Evolutionary conservation across 2,797 vertebrate genomes (phyloP).

Genomic region (Coendou prehensilis): DNA sequence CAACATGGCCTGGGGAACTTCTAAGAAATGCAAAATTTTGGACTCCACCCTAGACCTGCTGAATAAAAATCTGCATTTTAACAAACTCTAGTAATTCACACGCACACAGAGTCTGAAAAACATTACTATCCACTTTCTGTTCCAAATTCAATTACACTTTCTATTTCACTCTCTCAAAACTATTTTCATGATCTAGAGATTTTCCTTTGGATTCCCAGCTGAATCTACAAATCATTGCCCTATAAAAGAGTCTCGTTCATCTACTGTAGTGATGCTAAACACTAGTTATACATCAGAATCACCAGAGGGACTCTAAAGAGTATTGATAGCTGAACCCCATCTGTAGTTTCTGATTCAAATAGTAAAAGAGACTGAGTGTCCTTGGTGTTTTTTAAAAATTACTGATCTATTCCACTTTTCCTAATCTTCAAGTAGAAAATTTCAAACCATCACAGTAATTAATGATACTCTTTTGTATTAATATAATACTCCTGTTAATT

Average conservation of each 20-base stretch:
- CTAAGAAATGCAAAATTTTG: conserved; percentile 5
- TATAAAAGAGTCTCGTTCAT: neutral
- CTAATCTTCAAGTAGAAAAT: neutral
- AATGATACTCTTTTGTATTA: neutral
- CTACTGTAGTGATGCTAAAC: neutral
- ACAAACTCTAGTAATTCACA: neutral
- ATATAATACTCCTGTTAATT: neutral
- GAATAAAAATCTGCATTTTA: conserved; percentile 56
- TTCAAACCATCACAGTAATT: neutral
- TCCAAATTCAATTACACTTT: conserved; percentile 52
- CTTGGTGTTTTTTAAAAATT: neutral
- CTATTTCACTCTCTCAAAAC: conserved; percentile 42
- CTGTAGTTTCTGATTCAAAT: neutral
- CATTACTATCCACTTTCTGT: conserved; percentile 31
- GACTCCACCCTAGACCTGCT: neutral
- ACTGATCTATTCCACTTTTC: neutral
- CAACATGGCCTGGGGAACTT: neutral
- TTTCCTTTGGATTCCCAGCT: conserved; percentile 5
- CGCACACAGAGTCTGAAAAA: conserved; percentile 40
- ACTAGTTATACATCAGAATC: neutral
- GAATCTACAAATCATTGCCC: conserved; percentile 29
- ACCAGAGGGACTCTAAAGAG: neutral
- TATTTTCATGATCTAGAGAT: conserved; percentile 21
- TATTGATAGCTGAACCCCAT: neutral
- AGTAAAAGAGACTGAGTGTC: neutral